Base-by-base conservation (phyloP, 2,113 vertebrate species). In the Rhegmatorhina hoffmannsi region DNA sequence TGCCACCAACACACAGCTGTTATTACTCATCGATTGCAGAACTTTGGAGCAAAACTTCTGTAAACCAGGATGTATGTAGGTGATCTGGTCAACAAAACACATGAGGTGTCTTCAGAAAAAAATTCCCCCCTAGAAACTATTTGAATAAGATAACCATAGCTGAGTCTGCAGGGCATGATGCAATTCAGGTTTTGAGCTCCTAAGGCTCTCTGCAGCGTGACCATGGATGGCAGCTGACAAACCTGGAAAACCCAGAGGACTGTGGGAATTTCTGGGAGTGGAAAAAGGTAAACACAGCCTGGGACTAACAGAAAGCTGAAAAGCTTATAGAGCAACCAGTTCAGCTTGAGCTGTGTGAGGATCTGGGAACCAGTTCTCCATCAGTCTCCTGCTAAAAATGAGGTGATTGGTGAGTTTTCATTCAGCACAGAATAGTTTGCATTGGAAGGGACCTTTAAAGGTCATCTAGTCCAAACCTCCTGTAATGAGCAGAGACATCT, bases 1-100 rank as follows among this genome's bases (percentile, higher is more conserved):
- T 77, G 56, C 80, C 83, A 89, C 56, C 63, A 81, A 62, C 75
- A 67, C 67, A 58, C 60, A 90, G 79, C 38, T 86, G 72, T 53
- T 86, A 46, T 89, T 90, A 95, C 80, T 96, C 95, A 93, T 87
- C 5, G 1, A 1, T 17, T 66, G 68, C 92, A 94, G 77, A 94
- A 94, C 59, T 67, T 24, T 62, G 84, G 77, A 84, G 78, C 44
- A 76, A 74, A 89, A 72, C 12, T 23, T 38, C 38, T 80, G 78
- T 66, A 53, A 93, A 21, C 26, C 76, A 94, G 96, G 92, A 94
- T 78, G 72, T 67, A 55, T n/a, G 86, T 52, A 86, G 56, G 76
- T 67, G 68, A 77, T 6, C 24, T 63, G 64, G 43, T 69, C 89
- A 90, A 50, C 16, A 52, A 50, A 77, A 58, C 18, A 8, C 33